Evolutionary conservation across 2,888 invertebrate species (phyloP).

Genomic region (Tenthredo scrophulariae): DNA sequence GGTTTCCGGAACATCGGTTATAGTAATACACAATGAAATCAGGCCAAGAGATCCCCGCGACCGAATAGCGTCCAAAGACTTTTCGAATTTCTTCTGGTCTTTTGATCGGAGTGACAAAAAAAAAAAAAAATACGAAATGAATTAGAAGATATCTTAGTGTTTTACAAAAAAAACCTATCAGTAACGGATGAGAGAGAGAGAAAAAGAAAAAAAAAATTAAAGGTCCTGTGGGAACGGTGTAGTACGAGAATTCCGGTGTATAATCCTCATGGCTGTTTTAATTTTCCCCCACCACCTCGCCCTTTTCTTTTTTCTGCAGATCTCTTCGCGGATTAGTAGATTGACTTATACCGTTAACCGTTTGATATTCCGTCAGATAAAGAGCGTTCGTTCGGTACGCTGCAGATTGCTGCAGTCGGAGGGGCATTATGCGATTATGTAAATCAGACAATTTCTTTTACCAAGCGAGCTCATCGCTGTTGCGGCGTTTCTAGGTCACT

Average conservation of each 20-base stretch:
- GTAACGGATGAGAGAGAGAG: background rate
- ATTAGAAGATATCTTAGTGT: background rate
- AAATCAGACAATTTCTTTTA: conserved; percentile 51
- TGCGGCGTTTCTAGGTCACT: conserved; percentile 46
- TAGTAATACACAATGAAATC: no score
- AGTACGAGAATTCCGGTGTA: background rate
- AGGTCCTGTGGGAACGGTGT: background rate
- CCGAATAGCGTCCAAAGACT: no score
- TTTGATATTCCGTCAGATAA: conserved; percentile 50
- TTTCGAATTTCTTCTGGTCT: no score
- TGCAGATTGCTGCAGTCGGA: conserved; percentile 35
- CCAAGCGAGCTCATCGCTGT: conserved; percentile 28
- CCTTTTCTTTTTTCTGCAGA: background rate
- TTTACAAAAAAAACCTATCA: background rate
- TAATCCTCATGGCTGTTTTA: background rate
- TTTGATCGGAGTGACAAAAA: no score
- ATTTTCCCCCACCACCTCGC: background rate
- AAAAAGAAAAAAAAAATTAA: background rate
- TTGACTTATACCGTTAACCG: conserved; percentile 48
- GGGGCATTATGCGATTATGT: conserved; percentile 51
- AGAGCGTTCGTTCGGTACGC: conserved; percentile 15
- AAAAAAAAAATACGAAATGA: no score
- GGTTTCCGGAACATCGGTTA: no score
- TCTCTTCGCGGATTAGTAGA: conserved; percentile 45
- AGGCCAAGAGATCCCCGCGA: no score